Evolutionary conservation across 2,888 invertebrate genomes (phyloP).

Genomic region (Stenichneumon culpator): DNA sequence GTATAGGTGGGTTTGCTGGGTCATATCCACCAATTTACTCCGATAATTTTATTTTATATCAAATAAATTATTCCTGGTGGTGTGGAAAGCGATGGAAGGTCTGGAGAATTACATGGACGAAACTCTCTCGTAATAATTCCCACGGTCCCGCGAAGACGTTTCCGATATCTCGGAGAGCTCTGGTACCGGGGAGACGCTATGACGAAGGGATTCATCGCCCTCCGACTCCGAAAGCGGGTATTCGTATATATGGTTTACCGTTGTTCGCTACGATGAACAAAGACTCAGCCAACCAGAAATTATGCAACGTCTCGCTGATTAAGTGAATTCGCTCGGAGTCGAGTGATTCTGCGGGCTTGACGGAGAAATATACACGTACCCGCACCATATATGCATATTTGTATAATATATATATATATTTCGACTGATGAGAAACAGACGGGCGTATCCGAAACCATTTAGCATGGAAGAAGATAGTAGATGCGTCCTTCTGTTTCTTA

Average conservation of each 20-base stretch:
- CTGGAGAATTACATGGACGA: too few species aligned
- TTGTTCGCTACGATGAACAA: slow-evolving; percentile 28
- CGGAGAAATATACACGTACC: slow-evolving; percentile 6
- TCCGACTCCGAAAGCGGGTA: not conserved
- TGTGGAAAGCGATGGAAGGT: too few species aligned
- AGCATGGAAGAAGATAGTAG: too few species aligned
- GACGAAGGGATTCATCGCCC: not conserved
- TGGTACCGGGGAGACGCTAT: not conserved
- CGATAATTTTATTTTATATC: too few species aligned
- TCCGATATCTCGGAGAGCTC: not conserved
- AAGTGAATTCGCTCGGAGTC: slow-evolving; percentile 46
- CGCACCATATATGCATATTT: not conserved
- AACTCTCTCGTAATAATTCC: not conserved
- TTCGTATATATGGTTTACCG: not conserved
- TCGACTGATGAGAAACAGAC: too few species aligned
- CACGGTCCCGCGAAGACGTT: not conserved
- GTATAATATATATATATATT: not conserved
- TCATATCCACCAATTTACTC: too few species aligned
- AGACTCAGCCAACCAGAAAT: slow-evolving; percentile 59
- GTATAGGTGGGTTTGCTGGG: too few species aligned
- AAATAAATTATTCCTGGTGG: too few species aligned
- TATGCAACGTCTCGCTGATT: slow-evolving; percentile 65
- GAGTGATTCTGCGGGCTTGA: slow-evolving; percentile 51
- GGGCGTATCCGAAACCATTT: too few species aligned
- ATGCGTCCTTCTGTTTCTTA: not conserved